Conservation (phyloP, 2,113 vertebrate genomes). For the Oplegnathus fasciatus region DNA sequence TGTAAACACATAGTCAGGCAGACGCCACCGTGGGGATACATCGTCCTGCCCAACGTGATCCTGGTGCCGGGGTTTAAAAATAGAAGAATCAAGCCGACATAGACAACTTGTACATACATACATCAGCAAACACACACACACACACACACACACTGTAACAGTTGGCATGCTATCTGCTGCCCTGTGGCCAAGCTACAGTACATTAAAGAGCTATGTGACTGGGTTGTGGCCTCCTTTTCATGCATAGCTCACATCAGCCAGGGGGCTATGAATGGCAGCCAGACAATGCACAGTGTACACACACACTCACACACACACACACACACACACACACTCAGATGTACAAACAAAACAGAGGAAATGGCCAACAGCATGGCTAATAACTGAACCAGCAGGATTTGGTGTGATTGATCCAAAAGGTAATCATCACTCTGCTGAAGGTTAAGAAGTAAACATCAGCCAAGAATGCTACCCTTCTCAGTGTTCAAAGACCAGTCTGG, state of each 20-base stretch:
- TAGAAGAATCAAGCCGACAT: neutral
- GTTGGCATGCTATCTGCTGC: conserved; percentile 4
- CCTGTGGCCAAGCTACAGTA: conserved; percentile 20
- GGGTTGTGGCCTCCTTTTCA: conserved; percentile 29
- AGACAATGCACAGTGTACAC: conserved; percentile 3
- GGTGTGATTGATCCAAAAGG: conserved; percentile 11
- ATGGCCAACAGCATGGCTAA: conserved; percentile 16
- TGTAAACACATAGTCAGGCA: neutral
- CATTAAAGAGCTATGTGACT: conserved; percentile 43
- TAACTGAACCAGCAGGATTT: conserved; percentile 15
- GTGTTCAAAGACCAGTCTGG: neutral
- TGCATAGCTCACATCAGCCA: conserved; percentile 30
- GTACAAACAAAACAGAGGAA: conserved; percentile 23
- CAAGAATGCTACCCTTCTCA: no score
- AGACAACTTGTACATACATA: neutral
- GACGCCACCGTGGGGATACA: neutral
- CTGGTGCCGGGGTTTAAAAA: neutral
- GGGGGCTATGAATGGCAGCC: conserved; percentile 25
- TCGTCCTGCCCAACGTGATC: neutral
- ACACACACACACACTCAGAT: conserved; percentile 11
- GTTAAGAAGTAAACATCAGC: conserved; percentile 3
- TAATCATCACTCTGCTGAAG: conserved; percentile 19
- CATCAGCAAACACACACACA: neutral
- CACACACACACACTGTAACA: neutral
- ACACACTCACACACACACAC: conserved; percentile 8